Evolutionary conservation across 2,888 invertebrate species (phyloP).

Genomic region (Nudaria mundana): DNA sequence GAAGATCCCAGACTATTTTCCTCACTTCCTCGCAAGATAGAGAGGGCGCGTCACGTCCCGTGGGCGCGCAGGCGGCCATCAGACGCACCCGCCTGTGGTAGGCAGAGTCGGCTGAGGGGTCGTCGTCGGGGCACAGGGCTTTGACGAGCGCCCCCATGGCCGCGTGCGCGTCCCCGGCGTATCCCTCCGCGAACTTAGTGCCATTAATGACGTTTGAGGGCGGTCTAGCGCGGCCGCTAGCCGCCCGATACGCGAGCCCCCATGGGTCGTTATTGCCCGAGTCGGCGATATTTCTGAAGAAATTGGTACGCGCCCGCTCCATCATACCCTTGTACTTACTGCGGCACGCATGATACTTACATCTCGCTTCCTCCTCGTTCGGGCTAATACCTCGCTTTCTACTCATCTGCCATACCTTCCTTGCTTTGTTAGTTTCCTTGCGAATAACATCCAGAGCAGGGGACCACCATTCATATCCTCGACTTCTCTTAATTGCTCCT

Average conservation of each 20-base stretch:
- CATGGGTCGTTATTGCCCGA: constrained; percentile 13
- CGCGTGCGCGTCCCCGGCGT: constrained; percentile 5
- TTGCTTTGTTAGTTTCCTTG: background rate
- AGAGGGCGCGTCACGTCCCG: constrained; percentile 17
- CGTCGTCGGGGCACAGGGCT: constrained; percentile 37
- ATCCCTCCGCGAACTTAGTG: constrained; percentile 4
- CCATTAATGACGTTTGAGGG: constrained; percentile 22
- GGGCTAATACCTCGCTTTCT: background rate
- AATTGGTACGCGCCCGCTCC: background rate
- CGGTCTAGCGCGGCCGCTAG: constrained; percentile 8
- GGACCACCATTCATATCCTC: constrained; percentile 14
- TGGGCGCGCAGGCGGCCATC: constrained; percentile 18
- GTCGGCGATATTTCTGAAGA: background rate
- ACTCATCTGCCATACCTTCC: constrained; percentile 4
- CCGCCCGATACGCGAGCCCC: constrained; percentile 6
- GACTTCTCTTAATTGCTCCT: background rate
- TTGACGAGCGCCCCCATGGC: constrained; percentile 20
- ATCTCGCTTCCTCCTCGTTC: background rate
- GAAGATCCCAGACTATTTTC: constrained; percentile 19
- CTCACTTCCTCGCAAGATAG: constrained; percentile 4
- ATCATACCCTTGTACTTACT: background rate
- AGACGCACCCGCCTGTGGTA: constrained; percentile 27
- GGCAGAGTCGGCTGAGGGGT: constrained; percentile 6
- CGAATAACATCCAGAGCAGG: constrained; percentile 2
- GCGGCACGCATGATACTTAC: background rate